Percentiles rank a stretch among this genome's conserved stretches.
Conservation (phyloP, 2,797 vertebrate genomes). For the Myotis findleyi region DNA sequence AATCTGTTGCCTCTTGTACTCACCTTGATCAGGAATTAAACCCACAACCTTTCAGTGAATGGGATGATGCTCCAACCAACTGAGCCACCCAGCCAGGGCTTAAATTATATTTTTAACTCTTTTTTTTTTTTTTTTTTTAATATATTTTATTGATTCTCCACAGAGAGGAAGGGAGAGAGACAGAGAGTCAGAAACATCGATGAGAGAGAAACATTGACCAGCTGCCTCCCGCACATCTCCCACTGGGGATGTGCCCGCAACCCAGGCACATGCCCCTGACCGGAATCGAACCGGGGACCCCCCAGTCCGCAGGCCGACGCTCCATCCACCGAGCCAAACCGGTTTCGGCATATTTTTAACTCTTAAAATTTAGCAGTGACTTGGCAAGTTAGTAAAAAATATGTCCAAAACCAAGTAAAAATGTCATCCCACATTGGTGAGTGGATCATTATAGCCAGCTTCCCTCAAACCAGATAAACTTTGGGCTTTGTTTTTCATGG, state of each 20-base stretch:
- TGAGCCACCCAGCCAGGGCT: background rate
- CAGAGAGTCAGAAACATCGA: too few relatives aligned
- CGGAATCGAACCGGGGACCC: too few relatives aligned
- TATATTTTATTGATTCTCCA: too few relatives aligned
- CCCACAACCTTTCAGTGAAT: background rate
- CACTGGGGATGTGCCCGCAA: too few relatives aligned
- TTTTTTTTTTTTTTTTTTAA: too few relatives aligned
- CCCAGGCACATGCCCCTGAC: too few relatives aligned
- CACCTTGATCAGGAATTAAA: background rate
- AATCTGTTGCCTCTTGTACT: background rate
- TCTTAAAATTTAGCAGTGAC: conserved; percentile 33
- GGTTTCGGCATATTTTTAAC: conserved; percentile 26
- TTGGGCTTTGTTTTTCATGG: conserved; percentile 36
- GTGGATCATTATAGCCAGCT: background rate
- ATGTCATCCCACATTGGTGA: background rate
- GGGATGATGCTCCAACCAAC: background rate
- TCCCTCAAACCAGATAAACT: conserved; percentile 22
- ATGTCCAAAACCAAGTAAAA: conserved; percentile 29
- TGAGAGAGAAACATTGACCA: too few relatives aligned
- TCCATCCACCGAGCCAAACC: too few relatives aligned
- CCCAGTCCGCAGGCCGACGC: too few relatives aligned
- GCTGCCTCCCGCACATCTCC: too few relatives aligned
- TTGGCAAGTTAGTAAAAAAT: conserved; percentile 46
- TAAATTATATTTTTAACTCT: conserved; percentile 32
- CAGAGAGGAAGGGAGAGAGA: too few relatives aligned